Evolutionary conservation across 1,140 invertebrate species (phyloP), one percentile per base, ranked within the genome.

Genomic region (Euwallacea similis): DNA sequence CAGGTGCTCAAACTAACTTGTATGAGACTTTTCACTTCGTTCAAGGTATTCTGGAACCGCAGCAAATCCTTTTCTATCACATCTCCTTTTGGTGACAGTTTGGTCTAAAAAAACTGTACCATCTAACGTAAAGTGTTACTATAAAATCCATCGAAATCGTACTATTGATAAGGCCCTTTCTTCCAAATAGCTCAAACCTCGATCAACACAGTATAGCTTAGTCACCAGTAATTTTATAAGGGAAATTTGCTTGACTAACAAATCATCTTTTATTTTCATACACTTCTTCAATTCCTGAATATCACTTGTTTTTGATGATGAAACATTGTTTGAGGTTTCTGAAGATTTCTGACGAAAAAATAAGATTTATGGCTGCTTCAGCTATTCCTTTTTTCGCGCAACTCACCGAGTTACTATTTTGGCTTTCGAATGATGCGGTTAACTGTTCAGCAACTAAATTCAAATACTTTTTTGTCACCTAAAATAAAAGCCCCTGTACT

Each of bases 201-300:
- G 47, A 61, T 76, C 73, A 16, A 76, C 41, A 42, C 15, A 55
- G 46, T 59, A 75, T 41, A 76, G 43, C 69, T 64, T 75, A 3
- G 43, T 53, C 3, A 75, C 68, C 42, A 76, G 56, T 9, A 74
- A 44, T 60, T 69, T 74, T n/a, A 74, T 74, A 10, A 76, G 65
- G 33, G 64, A 33, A 3, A 75, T 68, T 42, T 72, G 72, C 15
- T 76, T 69, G 59, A 55, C 41, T 10, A 76, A 42, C 13, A 75
- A 67, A 4, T 55, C 60, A 50, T 75, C 69, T 69, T 73, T 76
- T 9, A 69, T 50, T 11, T 43, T 62, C 15, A 33, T 33, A 33
- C 21, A 33, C 21, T 33, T 33, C 21, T 33, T 33, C 4, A 33
- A 33, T 33, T 33, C 21, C 21, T 4, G 21, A 33, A 33, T 4